Evolutionary conservation across 2,113 vertebrate genomes (phyloP).

Genomic region (Nerophis lumbriciformis): DNA sequence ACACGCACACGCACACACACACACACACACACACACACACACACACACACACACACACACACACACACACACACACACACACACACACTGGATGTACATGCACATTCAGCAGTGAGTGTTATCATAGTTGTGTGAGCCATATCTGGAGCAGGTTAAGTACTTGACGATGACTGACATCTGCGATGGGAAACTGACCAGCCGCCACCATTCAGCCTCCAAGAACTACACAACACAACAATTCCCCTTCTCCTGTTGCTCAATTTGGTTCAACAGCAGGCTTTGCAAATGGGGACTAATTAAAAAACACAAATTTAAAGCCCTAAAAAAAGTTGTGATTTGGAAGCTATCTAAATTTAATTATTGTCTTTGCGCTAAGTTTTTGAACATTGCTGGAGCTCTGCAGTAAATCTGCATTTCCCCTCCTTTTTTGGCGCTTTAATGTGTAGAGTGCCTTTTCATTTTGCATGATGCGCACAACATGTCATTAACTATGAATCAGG

Average conservation of each 20-base stretch:
- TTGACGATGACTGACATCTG: slow-evolving; percentile 47
- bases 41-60: slow-evolving; percentile 17
- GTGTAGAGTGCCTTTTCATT: slow-evolving; percentile 41
- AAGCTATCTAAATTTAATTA: slow-evolving; percentile 33
- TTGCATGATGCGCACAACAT: slow-evolving; percentile 49
- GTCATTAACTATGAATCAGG: slow-evolving; percentile 57
- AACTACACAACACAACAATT: slow-evolving; percentile 21
- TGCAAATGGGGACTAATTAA: slow-evolving; percentile 3
- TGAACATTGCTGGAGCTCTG: slow-evolving; percentile 13
- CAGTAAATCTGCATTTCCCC: slow-evolving; percentile 35
- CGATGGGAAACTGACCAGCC: slow-evolving; percentile 48
- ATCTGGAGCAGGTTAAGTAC: slow-evolving; percentile 51
- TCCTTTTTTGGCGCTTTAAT: slow-evolving; percentile 47
- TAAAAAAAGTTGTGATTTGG: slow-evolving; percentile 3
- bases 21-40: slow-evolving; percentile 14
- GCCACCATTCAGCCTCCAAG: slow-evolving; percentile 21
- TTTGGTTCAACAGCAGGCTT: slow-evolving; percentile 12
- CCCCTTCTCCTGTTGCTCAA: neutral
- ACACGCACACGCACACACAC: slow-evolving; percentile 14
- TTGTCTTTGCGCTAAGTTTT: slow-evolving; percentile 35
- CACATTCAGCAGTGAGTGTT: slow-evolving; percentile 37
- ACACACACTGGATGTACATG: slow-evolving; percentile 5
- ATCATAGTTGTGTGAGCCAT: slow-evolving; percentile 47
- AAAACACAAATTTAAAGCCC: neutral
- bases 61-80: slow-evolving; percentile 12